Evolutionary conservation across 2,888 invertebrate genomes (phyloP), one percentile per base, ranked within the genome.

Genomic region (Patella depressa): DNA sequence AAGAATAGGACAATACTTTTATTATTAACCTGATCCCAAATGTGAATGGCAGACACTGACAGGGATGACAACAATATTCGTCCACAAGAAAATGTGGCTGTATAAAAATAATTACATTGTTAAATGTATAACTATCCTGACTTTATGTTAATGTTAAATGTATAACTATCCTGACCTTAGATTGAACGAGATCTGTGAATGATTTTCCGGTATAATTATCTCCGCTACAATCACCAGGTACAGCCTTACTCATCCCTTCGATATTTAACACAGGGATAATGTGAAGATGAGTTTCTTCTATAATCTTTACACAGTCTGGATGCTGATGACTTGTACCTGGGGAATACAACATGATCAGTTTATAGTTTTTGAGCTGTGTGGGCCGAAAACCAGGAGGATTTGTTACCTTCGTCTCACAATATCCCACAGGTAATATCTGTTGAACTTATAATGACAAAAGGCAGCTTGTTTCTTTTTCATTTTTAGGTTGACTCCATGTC

Each of bases 251-350:
- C 79, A 94, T 93, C 78, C 94, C 93, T 4, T 92, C 92, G n/a
- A 92, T 92, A 89, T 95, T 94, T 11, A 95, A 92, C 2, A 93
- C 93, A 0, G 97, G 97, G 84, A 97, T 93, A 84, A 98, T 94
- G 90, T 97, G 96, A 59, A 98, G 90, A 5, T 96, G 95, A 0
- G 95, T 93, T 82, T 94, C 94, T 74, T 95, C 93, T 7, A 98
- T 89, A 17, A 98, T 91, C 29, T 92, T 91, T 69, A 93, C 80
- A 81, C 96, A 94, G 0, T 93, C 90, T 0, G 95, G 94, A 86
- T 97, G 95, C 53, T 94, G 94, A 75, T 94, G 93, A 71, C 93
- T 92, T 75, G 88, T 87, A 45, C 90, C 90, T 95, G 94, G 19
- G 81, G 78, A 17, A 77, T 34, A 34, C 4, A 34, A 34, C 34